Evolutionary conservation across 2,888 invertebrate species (phyloP), one percentile per base, ranked within the genome.

Genomic region (Phyllotreta cruciferae): DNA sequence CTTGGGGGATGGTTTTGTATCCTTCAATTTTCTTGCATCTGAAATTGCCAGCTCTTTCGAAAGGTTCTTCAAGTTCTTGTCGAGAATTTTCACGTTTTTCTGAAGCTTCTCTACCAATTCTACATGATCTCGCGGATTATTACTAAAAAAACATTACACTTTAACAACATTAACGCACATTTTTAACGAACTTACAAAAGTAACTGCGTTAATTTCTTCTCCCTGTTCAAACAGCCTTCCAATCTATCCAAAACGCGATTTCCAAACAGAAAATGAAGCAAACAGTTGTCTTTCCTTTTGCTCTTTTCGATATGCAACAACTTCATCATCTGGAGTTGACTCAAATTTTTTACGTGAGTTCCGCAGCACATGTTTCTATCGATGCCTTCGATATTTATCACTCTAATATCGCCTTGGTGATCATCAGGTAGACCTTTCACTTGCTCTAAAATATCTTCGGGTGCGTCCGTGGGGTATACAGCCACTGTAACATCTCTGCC

Each of bases 351-450:
- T 0, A 94, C 92, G 77, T 94, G 94, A 0, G 94, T 94, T 1
- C 94, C 94, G 80, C 94, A 94, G 77, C 94, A 95, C 86, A 93
- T 88, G 74, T 92, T 92, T 63, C 87, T 86, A 70, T 94, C 94
- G 49, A 93, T 80, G 13, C 87, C 87, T 38, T 89, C 87, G 63
- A 94, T 94, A 56, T 86, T 85, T 38, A 95, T 86, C 1, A 94
- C 87, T 56, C 94, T 83, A 9, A 93, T 89, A 24, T 88, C 86
- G 0, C 91, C 91, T 70, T 85, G 85, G 70, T 92, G 91, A 77
- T 94, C 93, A 63, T 89, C 90, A 0, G 94, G 94, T 34, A 94
- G 79, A 0, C 92, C 92, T 70, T 91, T 82, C 0, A 87, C 87
- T n/a, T n/a, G 67, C 74, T 74, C 69, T 35, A 78, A 60, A 60